Percentiles rank a stretch among this genome's conserved stretches.
Conservation (phyloP, 2,797 vertebrate genomes). For the Ptychadena robeensis region DNA sequence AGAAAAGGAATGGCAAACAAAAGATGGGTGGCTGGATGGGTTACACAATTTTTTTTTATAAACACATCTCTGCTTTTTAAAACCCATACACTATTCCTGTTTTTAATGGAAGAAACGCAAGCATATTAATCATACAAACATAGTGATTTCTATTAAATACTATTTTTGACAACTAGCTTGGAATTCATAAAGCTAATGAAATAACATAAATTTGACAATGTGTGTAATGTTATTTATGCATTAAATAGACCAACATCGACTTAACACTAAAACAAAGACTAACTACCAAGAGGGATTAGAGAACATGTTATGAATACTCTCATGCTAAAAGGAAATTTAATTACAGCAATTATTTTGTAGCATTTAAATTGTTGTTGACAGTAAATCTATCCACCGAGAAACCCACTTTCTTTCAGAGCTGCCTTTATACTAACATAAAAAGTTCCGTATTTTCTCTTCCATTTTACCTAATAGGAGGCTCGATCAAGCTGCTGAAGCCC, state of each 20-base stretch:
- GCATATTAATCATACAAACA: background rate
- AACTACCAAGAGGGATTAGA: constrained; percentile 61
- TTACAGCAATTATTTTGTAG: constrained; percentile 73
- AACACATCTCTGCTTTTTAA: too few species aligned
- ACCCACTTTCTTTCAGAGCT: constrained; percentile 64
- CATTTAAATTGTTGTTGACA: constrained; percentile 71
- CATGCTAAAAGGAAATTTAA: constrained; percentile 71
- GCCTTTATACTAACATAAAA: constrained; percentile 72
- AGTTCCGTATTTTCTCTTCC: constrained; percentile 73
- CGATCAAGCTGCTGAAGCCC: constrained; percentile 86
- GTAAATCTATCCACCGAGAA: constrained; percentile 66
- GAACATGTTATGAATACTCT: constrained; percentile 68
- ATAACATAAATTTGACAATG: constrained; percentile 5
- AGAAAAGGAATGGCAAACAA: background rate
- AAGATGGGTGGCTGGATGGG: background rate
- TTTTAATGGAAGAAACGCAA: background rate
- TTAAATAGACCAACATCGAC: constrained; percentile 64
- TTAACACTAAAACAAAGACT: constrained; percentile 68
- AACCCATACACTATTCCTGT: background rate
- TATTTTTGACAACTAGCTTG: background rate
- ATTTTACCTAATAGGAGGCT: constrained; percentile 73
- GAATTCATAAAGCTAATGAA: background rate
- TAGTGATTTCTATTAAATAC: background rate
- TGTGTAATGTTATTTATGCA: constrained; percentile 62
- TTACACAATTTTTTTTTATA: background rate